phyloP scores from a whole-genome alignment of 2,113 vertebrate species.

The Amphilophus citrinellus region DNA sequence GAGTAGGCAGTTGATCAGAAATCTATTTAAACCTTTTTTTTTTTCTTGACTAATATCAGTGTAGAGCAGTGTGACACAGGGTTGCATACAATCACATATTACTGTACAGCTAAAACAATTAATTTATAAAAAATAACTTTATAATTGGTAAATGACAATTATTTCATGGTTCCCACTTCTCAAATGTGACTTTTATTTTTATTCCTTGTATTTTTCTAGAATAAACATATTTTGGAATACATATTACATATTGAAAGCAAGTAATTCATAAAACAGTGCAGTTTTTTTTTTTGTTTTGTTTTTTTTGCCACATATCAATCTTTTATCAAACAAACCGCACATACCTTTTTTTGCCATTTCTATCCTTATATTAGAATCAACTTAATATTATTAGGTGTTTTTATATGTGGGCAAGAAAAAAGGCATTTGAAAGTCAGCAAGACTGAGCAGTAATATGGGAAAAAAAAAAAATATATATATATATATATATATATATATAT shows the following conservation, averaged over 20 bases:
- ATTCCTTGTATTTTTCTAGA: no score
- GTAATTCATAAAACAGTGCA: neutral
- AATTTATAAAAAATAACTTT: neutral
- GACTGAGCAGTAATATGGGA: no score
- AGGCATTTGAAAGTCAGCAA: no score
- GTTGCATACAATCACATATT: neutral
- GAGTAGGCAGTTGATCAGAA: conserved; percentile 1
- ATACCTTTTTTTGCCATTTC: neutral
- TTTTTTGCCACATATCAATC: neutral
- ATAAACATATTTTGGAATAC: neutral
- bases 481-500: no score
- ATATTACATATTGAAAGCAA: neutral
- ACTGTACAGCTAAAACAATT: neutral
- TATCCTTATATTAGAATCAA: neutral
- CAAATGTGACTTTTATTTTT: neutral
- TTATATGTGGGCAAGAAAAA: neutral
- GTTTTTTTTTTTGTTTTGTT: neutral
- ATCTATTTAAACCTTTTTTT: neutral
- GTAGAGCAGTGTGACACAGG: neutral
- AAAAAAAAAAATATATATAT: no score
- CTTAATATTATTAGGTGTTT: fast-evolving
- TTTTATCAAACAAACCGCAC: neutral
- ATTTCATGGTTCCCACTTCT: neutral
- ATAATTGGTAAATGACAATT: neutral
- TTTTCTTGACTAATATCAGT: conserved; percentile 6